These are phyloP conservation scores for Yponomeuta malinellus DNA, from an alignment of 2,888 invertebrate species.

Conservation along the genomic window DNA sequence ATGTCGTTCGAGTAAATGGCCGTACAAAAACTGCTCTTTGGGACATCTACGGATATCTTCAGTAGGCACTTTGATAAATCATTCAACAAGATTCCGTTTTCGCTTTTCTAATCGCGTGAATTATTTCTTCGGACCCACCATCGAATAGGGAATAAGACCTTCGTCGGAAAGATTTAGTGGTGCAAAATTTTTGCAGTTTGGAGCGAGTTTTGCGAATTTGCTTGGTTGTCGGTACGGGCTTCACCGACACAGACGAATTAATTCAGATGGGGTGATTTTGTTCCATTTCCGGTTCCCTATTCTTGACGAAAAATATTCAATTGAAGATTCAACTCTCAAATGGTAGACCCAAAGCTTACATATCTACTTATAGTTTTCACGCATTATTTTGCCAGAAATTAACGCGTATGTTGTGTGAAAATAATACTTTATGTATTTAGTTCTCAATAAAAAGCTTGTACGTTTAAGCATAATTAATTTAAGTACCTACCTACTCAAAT, in stretches of 20 bases:
- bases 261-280: background rate
- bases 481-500: too few species aligned
- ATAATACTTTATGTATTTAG: too few species aligned
- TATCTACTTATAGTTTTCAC: too few species aligned
- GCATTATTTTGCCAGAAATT: too few species aligned
- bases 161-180: slow-evolving; percentile 9
- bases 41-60: background rate
- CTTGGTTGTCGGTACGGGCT: background rate
- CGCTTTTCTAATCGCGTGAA: slow-evolving; percentile 15
- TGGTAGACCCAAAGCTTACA: background rate
- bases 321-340: too few species aligned
- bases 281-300: background rate
- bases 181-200: slow-evolving; percentile 6
- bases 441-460: too few species aligned
- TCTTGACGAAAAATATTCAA: background rate
- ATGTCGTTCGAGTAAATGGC: background rate
- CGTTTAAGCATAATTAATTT: too few species aligned
- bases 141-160: slow-evolving; percentile 13
- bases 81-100: slow-evolving; percentile 12
- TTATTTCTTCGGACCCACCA: slow-evolving; percentile 11
- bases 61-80: slow-evolving; percentile 11
- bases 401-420: too few species aligned
- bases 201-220: background rate
- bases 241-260: background rate
- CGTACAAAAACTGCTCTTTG: background rate